Conservation (phyloP, 2,113 vertebrate genomes). For the Larimichthys polyactis region DNA sequence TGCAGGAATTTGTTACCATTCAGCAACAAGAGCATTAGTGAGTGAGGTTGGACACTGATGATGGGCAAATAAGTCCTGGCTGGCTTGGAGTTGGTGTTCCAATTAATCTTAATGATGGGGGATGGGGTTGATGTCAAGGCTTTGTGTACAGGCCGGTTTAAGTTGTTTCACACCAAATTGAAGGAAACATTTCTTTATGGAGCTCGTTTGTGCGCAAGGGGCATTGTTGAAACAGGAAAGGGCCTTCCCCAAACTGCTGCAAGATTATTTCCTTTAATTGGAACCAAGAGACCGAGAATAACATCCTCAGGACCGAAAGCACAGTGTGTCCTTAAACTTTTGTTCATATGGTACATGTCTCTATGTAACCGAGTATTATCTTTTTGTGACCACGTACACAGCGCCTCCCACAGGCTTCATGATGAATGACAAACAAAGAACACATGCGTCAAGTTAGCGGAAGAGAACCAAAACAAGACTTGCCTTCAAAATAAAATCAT, state of each 20-base stretch:
- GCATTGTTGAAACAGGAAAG: neutral
- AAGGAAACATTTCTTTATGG: neutral
- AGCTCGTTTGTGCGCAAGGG: neutral
- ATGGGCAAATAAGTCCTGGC: neutral
- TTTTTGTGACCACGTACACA: conserved; percentile 15
- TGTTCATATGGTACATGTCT: neutral
- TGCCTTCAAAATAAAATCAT: conserved; percentile 11
- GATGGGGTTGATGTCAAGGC: neutral
- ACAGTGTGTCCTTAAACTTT: neutral
- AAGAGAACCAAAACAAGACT: neutral
- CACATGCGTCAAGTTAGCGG: neutral
- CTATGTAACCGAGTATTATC: neutral
- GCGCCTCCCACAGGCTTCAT: conserved; percentile 3
- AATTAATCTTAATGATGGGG: neutral
- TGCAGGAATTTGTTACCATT: neutral
- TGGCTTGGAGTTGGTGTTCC: neutral
- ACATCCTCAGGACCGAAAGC: neutral
- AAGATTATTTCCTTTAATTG: neutral
- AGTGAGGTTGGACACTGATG: neutral
- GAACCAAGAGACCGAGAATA: neutral
- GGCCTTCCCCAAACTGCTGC: neutral
- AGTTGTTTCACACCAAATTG: neutral
- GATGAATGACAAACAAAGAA: neutral
- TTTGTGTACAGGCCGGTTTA: neutral
- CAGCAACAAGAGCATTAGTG: neutral